Evolutionary conservation across 2,113 vertebrate genomes (phyloP).

Genomic region (Podarcis raffonei): DNA sequence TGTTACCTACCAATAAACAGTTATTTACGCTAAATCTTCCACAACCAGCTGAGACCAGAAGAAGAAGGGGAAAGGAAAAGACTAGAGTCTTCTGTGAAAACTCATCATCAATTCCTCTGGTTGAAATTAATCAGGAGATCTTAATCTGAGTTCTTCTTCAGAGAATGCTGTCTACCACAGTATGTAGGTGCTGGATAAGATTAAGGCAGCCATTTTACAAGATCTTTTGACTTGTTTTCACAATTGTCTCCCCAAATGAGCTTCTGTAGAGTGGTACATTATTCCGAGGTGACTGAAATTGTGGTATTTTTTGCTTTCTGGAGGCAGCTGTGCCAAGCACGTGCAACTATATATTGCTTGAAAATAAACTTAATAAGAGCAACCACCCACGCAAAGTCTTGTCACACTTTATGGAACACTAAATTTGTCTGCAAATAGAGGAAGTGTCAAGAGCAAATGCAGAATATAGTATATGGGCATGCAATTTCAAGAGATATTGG

Average conservation of each 20-base stretch:
- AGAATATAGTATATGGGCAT: too few relatives aligned
- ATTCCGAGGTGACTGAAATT: not conserved
- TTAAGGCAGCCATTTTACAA: not conserved
- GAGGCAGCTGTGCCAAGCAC: not conserved
- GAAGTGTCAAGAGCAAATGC: not conserved
- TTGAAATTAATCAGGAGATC: not conserved
- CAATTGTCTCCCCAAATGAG: not conserved
- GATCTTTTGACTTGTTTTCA: not conserved
- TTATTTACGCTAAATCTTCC: not conserved
- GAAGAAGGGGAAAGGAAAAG: not conserved
- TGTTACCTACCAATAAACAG: not conserved
- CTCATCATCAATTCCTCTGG: not conserved
- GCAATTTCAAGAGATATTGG: not conserved
- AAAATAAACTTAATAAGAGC: not conserved
- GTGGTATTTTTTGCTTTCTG: not conserved
- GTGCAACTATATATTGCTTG: not conserved
- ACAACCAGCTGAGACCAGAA: not conserved
- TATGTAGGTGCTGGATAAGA: not conserved
- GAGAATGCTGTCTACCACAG: not conserved
- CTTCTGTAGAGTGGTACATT: not conserved
- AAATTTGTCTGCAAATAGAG: not conserved
- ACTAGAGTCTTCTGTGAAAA: not conserved
- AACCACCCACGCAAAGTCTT: not conserved
- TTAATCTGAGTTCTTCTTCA: not conserved
- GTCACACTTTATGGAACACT: not conserved